Percentiles rank a stretch among this genome's conserved stretches.
phyloP scores from a whole-genome alignment of 2,113 vertebrate species.

The Oryzias curvinotus region DNA sequence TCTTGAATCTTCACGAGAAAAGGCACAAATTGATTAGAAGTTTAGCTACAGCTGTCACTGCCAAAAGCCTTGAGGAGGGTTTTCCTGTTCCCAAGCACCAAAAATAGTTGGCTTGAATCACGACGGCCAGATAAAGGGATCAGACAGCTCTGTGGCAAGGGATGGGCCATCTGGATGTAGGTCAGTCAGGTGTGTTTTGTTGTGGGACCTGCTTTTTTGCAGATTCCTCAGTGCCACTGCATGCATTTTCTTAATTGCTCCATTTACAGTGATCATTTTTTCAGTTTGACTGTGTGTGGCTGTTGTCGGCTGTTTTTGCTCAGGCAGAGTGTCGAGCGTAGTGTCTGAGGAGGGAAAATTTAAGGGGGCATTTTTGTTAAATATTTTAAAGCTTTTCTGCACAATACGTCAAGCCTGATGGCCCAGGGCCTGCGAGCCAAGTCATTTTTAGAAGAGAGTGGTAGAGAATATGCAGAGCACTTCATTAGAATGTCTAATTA shows the following conservation, averaged over 20 bases:
- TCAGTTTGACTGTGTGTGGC: slow-evolving; percentile 29
- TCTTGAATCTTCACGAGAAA: slow-evolving; percentile 63
- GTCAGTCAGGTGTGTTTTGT: slow-evolving; percentile 35
- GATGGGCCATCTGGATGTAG: slow-evolving; percentile 35
- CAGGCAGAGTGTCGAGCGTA: slow-evolving; percentile 33
- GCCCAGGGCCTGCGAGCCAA: slow-evolving; percentile 61
- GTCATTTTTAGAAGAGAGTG: slow-evolving; percentile 76
- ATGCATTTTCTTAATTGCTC: slow-evolving; percentile 36
- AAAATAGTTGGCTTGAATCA: slow-evolving; percentile 31
- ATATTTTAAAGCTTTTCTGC: slow-evolving; percentile 77
- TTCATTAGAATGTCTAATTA: slow-evolving; percentile 83
- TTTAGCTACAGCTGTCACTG: slow-evolving; percentile 69
- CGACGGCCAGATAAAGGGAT: slow-evolving; percentile 21
- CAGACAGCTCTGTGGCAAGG: slow-evolving; percentile 33
- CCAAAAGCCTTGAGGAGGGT: slow-evolving; percentile 54
- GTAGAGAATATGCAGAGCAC: slow-evolving; percentile 64
- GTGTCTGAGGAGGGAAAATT: slow-evolving; percentile 65
- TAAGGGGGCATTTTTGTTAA: slow-evolving; percentile 73
- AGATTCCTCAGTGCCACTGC: slow-evolving; percentile 35
- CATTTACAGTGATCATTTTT: slow-evolving; percentile 22
- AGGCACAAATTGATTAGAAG: slow-evolving; percentile 69
- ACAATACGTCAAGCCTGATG: slow-evolving; percentile 72
- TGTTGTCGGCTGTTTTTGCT: slow-evolving; percentile 21
- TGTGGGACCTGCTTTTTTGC: slow-evolving; percentile 12
- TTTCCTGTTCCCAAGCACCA: slow-evolving; percentile 36